A percentile compares a stretch with the other conserved stretches of the same genome.
Evolutionary conservation across 1,140 invertebrate species (phyloP).

Genomic region (Bacillus rossius): DNA sequence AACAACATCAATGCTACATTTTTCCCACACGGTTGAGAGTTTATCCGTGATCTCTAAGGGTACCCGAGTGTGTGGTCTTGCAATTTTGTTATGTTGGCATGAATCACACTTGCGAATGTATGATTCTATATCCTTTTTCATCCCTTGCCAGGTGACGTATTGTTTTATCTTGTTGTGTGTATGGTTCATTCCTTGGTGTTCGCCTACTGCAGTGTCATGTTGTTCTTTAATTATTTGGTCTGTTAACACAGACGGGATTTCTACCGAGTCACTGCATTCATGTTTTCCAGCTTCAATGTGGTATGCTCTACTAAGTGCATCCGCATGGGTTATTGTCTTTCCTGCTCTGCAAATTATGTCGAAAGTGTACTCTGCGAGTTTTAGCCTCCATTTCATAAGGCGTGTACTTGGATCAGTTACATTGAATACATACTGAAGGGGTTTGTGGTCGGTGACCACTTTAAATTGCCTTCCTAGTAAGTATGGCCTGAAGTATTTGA

Average conservation of each 20-base stretch:
- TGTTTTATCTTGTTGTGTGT: constrained; percentile 30
- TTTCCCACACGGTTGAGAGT: constrained; percentile 14
- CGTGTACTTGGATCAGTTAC: constrained; percentile 21
- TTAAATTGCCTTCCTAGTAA: constrained; percentile 32
- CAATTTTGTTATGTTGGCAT: constrained; percentile 34
- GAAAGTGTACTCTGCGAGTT: constrained; percentile 16
- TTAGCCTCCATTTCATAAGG: constrained; percentile 20
- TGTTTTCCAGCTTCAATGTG: neutral
- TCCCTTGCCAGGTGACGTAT: constrained; percentile 30
- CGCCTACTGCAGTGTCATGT: constrained; percentile 27
- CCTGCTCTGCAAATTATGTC: constrained; percentile 36
- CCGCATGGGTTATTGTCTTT: constrained; percentile 36
- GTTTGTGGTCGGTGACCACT: too few relatives aligned
- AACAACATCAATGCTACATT: constrained; percentile 28
- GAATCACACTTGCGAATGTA: constrained; percentile 32
- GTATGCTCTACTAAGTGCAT: constrained; percentile 25
- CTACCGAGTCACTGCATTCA: too few relatives aligned
- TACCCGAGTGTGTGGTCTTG: constrained; percentile 14
- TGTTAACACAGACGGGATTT: neutral
- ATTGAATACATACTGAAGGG: constrained; percentile 26
- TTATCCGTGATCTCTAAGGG: constrained; percentile 25
- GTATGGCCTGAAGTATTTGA: constrained; percentile 28
- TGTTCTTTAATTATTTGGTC: constrained; percentile 25
- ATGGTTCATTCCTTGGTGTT: constrained; percentile 31
- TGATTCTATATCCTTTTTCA: constrained; percentile 27